Evolutionary conservation across 2,888 invertebrate genomes (phyloP), one percentile per base, ranked within the genome.

Genomic region (Carcina quercana): DNA sequence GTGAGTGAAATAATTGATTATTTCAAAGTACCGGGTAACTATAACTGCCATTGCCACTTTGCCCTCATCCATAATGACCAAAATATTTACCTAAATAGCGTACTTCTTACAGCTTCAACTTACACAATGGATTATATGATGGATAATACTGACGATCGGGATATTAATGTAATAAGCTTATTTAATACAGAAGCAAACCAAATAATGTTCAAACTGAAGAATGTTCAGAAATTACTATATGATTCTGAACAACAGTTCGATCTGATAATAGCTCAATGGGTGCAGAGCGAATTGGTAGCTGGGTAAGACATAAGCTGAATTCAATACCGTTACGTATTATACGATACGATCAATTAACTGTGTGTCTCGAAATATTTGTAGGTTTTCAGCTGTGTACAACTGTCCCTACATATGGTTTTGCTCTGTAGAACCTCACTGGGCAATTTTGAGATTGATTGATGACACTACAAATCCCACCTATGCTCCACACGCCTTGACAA

Each of bases 191-290:
- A 5, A 0, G 13, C 48, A n/a, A 42, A 45, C 4, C 22, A 31
- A 1, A 25, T 5, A 0, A 50, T 53, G 13, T 5, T 49, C 0
- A 2, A 22, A 0, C 28, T 51, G 21, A 35, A 51, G 13, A 46
- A 50, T 11, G 30, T 62, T 1, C 52, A 50, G 12, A 42, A 57
- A 5, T 47, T 64, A 6, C 35, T 70, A 2, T 40, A 43, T 21
- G 52, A 67, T 15, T 47, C 54, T 0, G 47, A 43, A 4, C 51
- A 63, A 20, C 40, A 47, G 20, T 70, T 54, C 13, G 68, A 70
- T 19, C 48, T 55, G 2, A 59, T 63, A 8, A 42, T 71, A 7
- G 32, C 58, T 3, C 69, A 71, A 27, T 71, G 67, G 67, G 41
- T 71, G 29, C n/a, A n/a, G n/a, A n/a, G n/a, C n/a, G n/a, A n/a